A percentile compares a stretch with the other conserved stretches of the same genome.
These are phyloP conservation scores for Odontocerum albicorne DNA, from an alignment of 2,888 invertebrate genomes.

Conservation along the genomic window DNA sequence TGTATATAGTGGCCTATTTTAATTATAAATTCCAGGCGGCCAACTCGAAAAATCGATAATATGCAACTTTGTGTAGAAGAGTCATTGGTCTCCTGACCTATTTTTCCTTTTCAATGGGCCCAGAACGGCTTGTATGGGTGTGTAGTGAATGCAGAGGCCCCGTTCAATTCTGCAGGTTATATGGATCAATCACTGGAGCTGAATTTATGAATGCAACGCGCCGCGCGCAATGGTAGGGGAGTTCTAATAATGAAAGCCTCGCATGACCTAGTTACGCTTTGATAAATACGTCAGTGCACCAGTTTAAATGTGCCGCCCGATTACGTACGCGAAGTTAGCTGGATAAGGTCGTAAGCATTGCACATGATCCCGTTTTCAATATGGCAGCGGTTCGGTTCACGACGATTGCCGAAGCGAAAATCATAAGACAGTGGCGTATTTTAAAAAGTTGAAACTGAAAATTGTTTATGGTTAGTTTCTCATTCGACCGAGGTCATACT, in stretches of 20 bases:
- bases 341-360: constrained; percentile 7
- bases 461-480: background rate
- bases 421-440: background rate
- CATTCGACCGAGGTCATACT: no score
- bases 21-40: no score
- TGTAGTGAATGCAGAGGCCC: no score
- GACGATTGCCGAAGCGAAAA: background rate
- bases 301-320: constrained; percentile 20
- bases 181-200: constrained; percentile 27
- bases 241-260: constrained; percentile 22
- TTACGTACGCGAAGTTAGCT: constrained; percentile 14
- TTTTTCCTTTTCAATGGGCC: constrained; percentile 5
- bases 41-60: constrained; percentile 5
- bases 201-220: constrained; percentile 33
- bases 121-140: background rate
- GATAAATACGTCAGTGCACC: background rate
- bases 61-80: background rate
- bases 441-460: background rate
- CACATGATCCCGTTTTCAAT: constrained; percentile 12
- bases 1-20: no score
- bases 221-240: constrained; percentile 8
- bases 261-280: constrained; percentile 28
- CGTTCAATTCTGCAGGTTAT: no score
- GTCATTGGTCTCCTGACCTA: constrained; percentile 13
- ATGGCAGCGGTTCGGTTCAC: constrained; percentile 10